A percentile compares a stretch with the other conserved stretches of the same genome.
These are phyloP conservation scores for Grammatotria lemairii DNA, from an alignment of 2,113 vertebrate genomes.

Conservation along the genomic window DNA sequence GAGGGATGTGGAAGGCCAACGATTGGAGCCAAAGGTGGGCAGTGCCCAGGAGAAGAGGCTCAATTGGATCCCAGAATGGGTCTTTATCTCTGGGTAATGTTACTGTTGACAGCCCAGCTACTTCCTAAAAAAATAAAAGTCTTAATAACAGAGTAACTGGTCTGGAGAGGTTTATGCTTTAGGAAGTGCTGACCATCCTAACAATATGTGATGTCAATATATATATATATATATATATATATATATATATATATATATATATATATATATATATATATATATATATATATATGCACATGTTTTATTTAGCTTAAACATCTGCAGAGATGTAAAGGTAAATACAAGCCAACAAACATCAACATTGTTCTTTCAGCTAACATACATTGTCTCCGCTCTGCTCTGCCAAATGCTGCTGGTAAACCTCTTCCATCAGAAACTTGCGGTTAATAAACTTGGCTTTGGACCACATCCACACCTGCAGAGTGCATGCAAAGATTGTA, in stretches of 20 bases:
- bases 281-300: not conserved
- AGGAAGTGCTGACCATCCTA: not conserved
- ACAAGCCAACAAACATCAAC: not conserved
- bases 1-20: slow-evolving; percentile 74
- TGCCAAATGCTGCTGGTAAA: slow-evolving; percentile 74
- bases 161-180: not conserved
- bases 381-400: slow-evolving; percentile 47
- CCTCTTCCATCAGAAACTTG: slow-evolving; percentile 86
- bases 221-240: no score
- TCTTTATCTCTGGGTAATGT: slow-evolving; percentile 64
- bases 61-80: slow-evolving; percentile 86
- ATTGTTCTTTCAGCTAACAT: not conserved
- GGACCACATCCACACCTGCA: slow-evolving; percentile 87
- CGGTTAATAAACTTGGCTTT: slow-evolving; percentile 86
- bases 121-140: slow-evolving; percentile 4
- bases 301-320: not conserved
- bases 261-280: no score
- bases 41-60: slow-evolving; percentile 77
- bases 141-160: not conserved
- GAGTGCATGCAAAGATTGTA: not conserved
- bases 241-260: no score
- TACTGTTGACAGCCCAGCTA: not conserved
- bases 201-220: not conserved
- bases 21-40: slow-evolving; percentile 87
- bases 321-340: not conserved